phyloP scores from a whole-genome alignment of 2,888 invertebrate genomes.

The Eremobia ochroleuca region DNA sequence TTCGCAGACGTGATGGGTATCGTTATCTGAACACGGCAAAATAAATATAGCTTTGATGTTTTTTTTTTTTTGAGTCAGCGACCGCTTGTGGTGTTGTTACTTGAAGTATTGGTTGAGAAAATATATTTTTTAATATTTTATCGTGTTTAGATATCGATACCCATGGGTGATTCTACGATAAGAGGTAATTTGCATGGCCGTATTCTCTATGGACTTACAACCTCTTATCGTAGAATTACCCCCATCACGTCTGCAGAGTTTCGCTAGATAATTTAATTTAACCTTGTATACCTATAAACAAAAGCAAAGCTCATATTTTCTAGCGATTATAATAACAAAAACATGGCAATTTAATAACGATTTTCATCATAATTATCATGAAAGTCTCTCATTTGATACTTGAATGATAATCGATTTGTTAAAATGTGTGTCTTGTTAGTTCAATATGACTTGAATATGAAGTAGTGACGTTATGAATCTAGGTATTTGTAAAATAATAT shows the following conservation, averaged over 20 bases:
- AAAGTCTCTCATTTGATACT: slow-evolving; percentile 32
- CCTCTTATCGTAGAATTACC: too few relatives aligned
- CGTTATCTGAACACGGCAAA: background rate
- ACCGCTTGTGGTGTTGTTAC: too few relatives aligned
- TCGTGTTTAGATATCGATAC: background rate
- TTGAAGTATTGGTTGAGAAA: too few relatives aligned
- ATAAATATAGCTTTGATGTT: background rate
- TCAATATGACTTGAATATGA: slow-evolving; percentile 33
- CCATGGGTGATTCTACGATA: too few relatives aligned
- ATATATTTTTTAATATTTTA: too few relatives aligned
- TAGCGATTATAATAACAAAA: background rate
- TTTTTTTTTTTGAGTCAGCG: background rate
- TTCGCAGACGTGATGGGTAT: background rate
- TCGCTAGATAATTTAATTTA: background rate
- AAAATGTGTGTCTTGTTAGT: slow-evolving; percentile 52
- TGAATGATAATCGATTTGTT: slow-evolving; percentile 24
- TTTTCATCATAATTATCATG: slow-evolving; percentile 12
- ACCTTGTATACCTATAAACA: background rate
- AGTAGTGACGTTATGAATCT: slow-evolving; percentile 38
- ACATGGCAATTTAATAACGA: slow-evolving; percentile 20
- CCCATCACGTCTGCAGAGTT: background rate
- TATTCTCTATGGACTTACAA: too few relatives aligned
- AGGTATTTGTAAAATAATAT: slow-evolving; percentile 30
- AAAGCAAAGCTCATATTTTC: slow-evolving; percentile 16
- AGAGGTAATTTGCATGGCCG: too few relatives aligned